A percentile compares a stretch with the other conserved stretches of the same genome.
These are phyloP conservation scores for Cinclus cinclus DNA, from an alignment of 2,113 vertebrate species.

Conservation along the genomic window DNA sequence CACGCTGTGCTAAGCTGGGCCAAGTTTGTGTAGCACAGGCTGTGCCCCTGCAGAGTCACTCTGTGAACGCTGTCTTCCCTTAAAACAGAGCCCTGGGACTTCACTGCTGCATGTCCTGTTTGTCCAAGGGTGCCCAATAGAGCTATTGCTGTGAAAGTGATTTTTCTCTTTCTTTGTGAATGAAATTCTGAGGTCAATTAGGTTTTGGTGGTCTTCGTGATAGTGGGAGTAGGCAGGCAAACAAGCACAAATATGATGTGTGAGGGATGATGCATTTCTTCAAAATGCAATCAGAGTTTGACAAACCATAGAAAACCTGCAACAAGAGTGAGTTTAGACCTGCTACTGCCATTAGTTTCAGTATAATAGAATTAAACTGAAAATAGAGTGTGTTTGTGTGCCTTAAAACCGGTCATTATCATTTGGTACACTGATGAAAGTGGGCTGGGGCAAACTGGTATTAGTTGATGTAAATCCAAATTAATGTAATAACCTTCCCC, in stretches of 20 bases:
- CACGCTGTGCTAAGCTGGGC: neutral
- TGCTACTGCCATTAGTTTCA: neutral
- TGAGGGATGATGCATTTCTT: neutral
- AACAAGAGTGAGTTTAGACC: neutral
- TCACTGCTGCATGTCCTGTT: neutral
- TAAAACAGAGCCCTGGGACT: neutral
- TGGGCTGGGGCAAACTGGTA: neutral
- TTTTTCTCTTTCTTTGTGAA: neutral
- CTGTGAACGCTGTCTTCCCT: neutral
- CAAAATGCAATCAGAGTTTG: neutral
- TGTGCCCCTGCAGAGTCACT: neutral
- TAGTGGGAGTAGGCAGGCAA: neutral
- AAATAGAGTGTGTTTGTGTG: neutral
- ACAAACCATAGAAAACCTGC: neutral
- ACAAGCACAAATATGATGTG: neutral
- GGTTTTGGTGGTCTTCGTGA: neutral
- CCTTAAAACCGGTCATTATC: slow-evolving; percentile 1
- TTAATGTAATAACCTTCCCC: slow-evolving; percentile 51
- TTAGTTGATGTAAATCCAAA: slow-evolving; percentile 39
- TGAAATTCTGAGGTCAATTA: neutral
- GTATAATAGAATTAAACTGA: slow-evolving; percentile 25
- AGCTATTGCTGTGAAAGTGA: neutral
- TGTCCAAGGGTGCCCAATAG: neutral
- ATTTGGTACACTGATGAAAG: neutral
- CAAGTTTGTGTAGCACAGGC: neutral